A percentile compares a stretch with the other conserved stretches of the same genome.
Evolutionary conservation across 2,113 vertebrate genomes (phyloP).

Genomic region (human (Homo sapiens)): GRCh38 chr4:57185001-57185500

Average conservation of each 20-base stretch:
- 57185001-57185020: slow-evolving; percentile 58
- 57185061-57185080: slow-evolving; percentile 65
- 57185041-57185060: slow-evolving; percentile 57
- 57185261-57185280: slow-evolving; percentile 47
- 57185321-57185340: background rate
- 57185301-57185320: background rate
- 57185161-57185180: slow-evolving; percentile 36
- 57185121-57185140: slow-evolving; percentile 53
- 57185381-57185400: background rate
- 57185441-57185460: background rate
- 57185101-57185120: slow-evolving; percentile 63
- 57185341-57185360: background rate
- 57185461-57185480: background rate
- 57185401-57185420: background rate
- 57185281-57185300: background rate
- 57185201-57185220: slow-evolving; percentile 41
- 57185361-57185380: background rate
- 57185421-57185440: background rate
- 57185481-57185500: background rate
- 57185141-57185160: slow-evolving; percentile 62
- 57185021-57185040: slow-evolving; percentile 66
- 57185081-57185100: slow-evolving; percentile 43
- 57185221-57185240: background rate
- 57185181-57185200: slow-evolving; percentile 9
- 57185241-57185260: background rate